Base-by-base conservation (phyloP, 2,888 invertebrate species). In the Pteria penguin region DNA sequence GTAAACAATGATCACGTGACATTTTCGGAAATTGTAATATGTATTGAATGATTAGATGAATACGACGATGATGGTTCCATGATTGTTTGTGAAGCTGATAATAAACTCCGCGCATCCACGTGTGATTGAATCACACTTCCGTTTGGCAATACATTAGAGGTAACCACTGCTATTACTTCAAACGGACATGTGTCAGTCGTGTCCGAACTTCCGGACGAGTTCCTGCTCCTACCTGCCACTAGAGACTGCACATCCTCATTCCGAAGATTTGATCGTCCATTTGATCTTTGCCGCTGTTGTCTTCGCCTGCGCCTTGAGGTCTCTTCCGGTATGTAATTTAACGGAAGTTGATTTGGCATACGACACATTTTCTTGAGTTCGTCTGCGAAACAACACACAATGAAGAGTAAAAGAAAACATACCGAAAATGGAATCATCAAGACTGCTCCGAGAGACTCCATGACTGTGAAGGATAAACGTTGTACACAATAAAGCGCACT, bases 311-410 rank as follows among this genome's bases (percentile, higher is more conserved):
- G 36, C 14, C 66, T 54, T 4, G 63, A 57, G 24, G 68, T n/a
- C 18, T 71, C 54, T n/a, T 55, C 61, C 18, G 63, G 66, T 0
- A 75, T 57, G 70, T 84, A 82, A 65, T 69, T 58, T 11, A 65
- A 52, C 2, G 84, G 84, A 36, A 84, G 61, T 31, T 78, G 82
- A 62, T 73, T 81, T 18, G 84, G 84, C 70, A 84, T 73, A 31
- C 82, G 75, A 36, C 81, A 82, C 54, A 84, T 82, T 33, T 78
- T 72, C 70, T 84, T 84, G n/a, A 84, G 71, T 61, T 83, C 75
- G 24, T 84, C 84, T 1, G 84, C 84, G 69, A 81, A 84, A 69
- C 84, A 84, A 32, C 84, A 84, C 14, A 84, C 83, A 8, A 83
- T 61, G 54, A 84, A 84, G 1, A 84, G 52, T 1, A 84, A 58